phyloP scores from a whole-genome alignment of 2,888 invertebrate species.

The Heliconius cydno region DNA sequence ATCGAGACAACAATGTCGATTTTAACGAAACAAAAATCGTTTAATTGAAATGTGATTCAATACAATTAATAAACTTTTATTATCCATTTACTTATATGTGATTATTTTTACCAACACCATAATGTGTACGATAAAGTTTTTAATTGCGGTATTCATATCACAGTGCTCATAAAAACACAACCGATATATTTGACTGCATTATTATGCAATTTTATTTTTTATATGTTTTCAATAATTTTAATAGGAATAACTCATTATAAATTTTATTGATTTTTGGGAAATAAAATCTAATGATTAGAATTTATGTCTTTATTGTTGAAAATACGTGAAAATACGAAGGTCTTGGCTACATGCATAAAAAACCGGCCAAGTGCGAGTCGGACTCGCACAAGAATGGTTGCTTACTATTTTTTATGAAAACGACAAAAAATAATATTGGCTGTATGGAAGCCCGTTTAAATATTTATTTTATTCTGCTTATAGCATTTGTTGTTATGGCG shows the following conservation, averaged over 20 bases:
- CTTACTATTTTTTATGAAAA: not conserved
- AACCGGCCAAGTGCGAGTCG: not conserved
- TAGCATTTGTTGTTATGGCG: no score
- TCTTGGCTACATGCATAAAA: not conserved
- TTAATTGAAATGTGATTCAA: not conserved
- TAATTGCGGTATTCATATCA: conserved; percentile 23
- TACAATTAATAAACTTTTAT: not conserved
- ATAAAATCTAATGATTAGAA: conserved; percentile 5
- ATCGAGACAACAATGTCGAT: not conserved
- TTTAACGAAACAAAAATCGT: not conserved
- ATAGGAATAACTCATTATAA: conserved; percentile 12
- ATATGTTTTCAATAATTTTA: conserved; percentile 17
- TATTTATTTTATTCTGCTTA: no score
- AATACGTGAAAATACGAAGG: not conserved
- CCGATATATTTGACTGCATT: conserved; percentile 17
- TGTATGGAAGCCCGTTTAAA: no score
- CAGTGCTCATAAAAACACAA: conserved; percentile 14
- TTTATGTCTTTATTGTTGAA: not conserved
- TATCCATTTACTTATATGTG: conserved; percentile 1
- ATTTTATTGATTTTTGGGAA: not conserved
- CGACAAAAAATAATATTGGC: not conserved
- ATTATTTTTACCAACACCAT: conserved; percentile 15
- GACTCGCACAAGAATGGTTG: no score
- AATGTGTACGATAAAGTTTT: conserved; percentile 15
- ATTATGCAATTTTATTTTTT: conserved; percentile 19